These are phyloP conservation scores for Drosophila nebulosa DNA, from an alignment of 1,140 invertebrate species.

Conservation along the genomic window DNA sequence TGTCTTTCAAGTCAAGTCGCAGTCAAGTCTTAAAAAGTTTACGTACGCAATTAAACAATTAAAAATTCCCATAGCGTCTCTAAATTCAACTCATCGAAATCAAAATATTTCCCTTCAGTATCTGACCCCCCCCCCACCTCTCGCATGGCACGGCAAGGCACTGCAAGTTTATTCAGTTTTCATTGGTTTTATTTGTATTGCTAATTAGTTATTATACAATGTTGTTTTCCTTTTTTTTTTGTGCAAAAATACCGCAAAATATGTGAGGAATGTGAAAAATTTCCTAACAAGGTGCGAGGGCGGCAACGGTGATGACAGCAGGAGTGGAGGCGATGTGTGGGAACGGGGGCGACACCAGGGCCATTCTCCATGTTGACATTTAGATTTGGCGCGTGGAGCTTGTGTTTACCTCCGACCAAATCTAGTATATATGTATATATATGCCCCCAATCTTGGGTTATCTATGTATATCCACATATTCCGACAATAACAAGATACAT, in stretches of 20 bases:
- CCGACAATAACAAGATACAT: neutral
- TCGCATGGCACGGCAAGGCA: neutral
- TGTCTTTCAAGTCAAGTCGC: neutral
- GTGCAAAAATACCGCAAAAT: constrained; percentile 16
- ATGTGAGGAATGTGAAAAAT: neutral
- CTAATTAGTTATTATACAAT: constrained; percentile 1
- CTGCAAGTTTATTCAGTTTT: neutral
- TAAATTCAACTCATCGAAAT: neutral
- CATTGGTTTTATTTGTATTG: neutral
- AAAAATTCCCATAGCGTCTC: neutral
- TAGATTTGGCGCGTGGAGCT: neutral
- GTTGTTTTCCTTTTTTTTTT: neutral
- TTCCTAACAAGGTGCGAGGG: neutral
- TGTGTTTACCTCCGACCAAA: neutral
- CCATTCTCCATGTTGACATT: neutral
- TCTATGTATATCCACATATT: neutral
- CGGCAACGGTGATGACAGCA: neutral
- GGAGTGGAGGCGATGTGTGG: neutral
- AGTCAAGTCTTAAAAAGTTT: neutral
- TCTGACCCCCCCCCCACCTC: neutral
- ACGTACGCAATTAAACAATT: neutral
- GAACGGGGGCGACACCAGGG: neutral
- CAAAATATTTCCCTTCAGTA: neutral
- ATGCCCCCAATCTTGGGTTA: constrained; percentile 1
- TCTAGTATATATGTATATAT: neutral